Evolutionary conservation across 2,797 vertebrate genomes (phyloP), one percentile per base, ranked within the genome.

Genomic region (Eulemur rubriventer): DNA sequence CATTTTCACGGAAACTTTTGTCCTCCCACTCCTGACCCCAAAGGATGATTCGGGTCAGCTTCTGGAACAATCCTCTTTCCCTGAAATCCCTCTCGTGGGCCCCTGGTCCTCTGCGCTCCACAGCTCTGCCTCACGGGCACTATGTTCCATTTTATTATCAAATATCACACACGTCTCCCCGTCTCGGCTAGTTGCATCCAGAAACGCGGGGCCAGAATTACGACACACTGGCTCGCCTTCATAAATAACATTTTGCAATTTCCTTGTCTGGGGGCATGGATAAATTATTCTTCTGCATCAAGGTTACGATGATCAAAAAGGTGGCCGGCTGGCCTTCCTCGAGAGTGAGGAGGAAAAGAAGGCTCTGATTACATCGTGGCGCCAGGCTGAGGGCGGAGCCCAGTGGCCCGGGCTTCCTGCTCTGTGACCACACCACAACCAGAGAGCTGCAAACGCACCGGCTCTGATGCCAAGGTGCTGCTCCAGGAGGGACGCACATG

Each of bases 241-340:
- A 97, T 97, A 97, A 98, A 98, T 96, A 98, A 96, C 81, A 95
- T 35, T 95, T 89, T 95, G 97, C 87, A 94, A 95, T 95, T 96
- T 97, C 96, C 94, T 96, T 70, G 48, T 96, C 84, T 2, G 28
- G 97, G 93, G 94, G 80, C 94, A 91, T 22, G 87, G 97, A 96
- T 96, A 98, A 98, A 97, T 97, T 96, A 97, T 96, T 91, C 97
- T 96, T 95, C 75, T 70, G 91, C 20, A 4, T 93, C 97, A 97
- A 97, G 97, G 97, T 98, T 96, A 96, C 7, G 0, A 86, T 97
- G 97, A 97, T 97, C 93, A 96, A 96, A 97, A 97, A 96, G 92
- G 95, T 94, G 81, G 89, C 90, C 83, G 11, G 83, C 89, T 90
- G 78, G 96, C 95, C 93, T 97, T 97, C 94, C 88, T 86, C 1